A percentile compares a stretch with the other conserved stretches of the same genome.
Conservation (phyloP, 2,888 invertebrate species). For the Cataglyphis cursor region DNA sequence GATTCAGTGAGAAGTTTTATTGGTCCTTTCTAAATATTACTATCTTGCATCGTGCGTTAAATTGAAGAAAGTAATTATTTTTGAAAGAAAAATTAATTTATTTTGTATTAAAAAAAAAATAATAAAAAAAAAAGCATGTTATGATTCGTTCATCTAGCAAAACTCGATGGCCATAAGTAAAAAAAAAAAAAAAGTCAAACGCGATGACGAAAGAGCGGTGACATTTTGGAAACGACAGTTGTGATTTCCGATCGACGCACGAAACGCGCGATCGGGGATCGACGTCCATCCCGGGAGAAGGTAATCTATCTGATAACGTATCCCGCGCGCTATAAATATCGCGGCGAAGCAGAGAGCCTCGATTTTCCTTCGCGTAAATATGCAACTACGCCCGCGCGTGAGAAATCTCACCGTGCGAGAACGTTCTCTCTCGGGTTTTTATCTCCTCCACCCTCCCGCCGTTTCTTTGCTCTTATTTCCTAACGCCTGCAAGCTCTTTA, state of each 20-base stretch:
- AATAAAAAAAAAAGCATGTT: not conserved
- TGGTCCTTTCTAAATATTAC: not conserved
- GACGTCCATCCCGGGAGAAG: conserved; percentile 21
- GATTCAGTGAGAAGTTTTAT: not conserved
- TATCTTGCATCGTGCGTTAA: not conserved
- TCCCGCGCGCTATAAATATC: conserved; percentile 48
- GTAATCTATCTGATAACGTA: conserved; percentile 46
- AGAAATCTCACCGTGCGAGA: conserved; percentile 51
- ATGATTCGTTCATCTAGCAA: not conserved
- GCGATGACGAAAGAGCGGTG: conserved; percentile 19
- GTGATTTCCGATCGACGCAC: conserved; percentile 40
- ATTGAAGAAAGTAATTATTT: not conserved
- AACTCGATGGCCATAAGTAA: too few relatives aligned
- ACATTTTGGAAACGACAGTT: conserved; percentile 36
- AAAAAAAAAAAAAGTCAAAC: not conserved
- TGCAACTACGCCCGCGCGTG: conserved; percentile 48
- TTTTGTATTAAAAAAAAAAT: not conserved
- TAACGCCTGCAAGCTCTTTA: conserved; percentile 45
- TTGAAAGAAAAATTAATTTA: not conserved
- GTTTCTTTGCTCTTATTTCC: conserved; percentile 35
- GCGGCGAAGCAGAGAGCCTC: conserved; percentile 30
- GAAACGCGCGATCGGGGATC: conserved; percentile 35
- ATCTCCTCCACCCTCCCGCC: conserved; percentile 23
- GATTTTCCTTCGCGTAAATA: conserved; percentile 57
- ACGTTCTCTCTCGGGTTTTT: conserved; percentile 44